Percentiles rank a stretch among this genome's conserved stretches.
phyloP scores from a whole-genome alignment of 64 coral and sea anemone species.

The Anthopleura sola region DNA sequence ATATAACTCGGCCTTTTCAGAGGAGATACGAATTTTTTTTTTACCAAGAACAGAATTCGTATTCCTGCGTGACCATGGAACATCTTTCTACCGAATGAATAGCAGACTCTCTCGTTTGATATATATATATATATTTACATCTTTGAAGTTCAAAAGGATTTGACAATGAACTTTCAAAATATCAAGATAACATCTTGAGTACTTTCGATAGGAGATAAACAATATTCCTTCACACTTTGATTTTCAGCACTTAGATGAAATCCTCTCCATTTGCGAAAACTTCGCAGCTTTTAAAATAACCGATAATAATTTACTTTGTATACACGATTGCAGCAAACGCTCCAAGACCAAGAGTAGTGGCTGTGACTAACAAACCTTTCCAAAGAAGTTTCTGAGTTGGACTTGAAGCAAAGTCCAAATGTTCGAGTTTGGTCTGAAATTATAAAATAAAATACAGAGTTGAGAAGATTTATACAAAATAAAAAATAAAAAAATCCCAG shows the following conservation, averaged over 20 bases:
- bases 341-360: conserved; percentile 10
- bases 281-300: too few relatives aligned
- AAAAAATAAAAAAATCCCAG: too few relatives aligned
- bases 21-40: too few relatives aligned
- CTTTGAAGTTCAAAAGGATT: not conserved
- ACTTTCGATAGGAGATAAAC: not conserved
- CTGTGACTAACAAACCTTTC: conserved; percentile 5
- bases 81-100: not conserved
- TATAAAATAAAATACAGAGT: not conserved
- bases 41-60: too few relatives aligned
- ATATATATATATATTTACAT: not conserved
- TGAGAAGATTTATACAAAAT: not conserved
- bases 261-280: too few relatives aligned
- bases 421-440: conserved; percentile 18
- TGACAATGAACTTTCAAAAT: not conserved
- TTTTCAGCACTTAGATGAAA: not conserved
- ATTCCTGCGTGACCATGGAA: not conserved
- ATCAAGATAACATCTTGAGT: not conserved
- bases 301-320: not conserved
- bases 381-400: conserved; percentile 7
- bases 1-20: too few relatives aligned
- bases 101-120: too few relatives aligned
- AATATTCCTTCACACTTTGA: not conserved
- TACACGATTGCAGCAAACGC: conserved; percentile 11
- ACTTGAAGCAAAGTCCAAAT: conserved; percentile 10